Percentiles rank a stretch among this genome's conserved stretches.
These are phyloP conservation scores for Odontothrips loti DNA, from an alignment of 2,888 invertebrate species.

Conservation along the genomic window DNA sequence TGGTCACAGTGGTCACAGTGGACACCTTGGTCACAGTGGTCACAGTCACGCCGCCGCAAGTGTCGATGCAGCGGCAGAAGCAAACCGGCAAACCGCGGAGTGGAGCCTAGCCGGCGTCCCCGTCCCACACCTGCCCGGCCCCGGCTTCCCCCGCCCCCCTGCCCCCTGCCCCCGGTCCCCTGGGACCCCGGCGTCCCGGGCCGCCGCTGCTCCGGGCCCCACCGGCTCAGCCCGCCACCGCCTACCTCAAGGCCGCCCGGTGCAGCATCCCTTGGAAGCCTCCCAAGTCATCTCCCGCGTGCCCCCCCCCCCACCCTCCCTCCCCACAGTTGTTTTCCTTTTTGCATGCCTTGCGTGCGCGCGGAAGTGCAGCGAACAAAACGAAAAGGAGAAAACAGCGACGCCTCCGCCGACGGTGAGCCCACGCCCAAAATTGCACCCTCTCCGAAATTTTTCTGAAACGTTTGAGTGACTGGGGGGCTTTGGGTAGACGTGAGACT, in stretches of 20 bases:
- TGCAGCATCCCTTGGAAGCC: slow-evolving; percentile 16
- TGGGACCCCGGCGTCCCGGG: background rate
- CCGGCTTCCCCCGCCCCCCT: background rate
- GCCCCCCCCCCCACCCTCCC: background rate
- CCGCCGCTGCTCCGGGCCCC: background rate
- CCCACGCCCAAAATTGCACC: no score
- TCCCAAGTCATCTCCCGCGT: background rate
- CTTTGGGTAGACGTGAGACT: no score
- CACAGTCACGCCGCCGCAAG: no score
- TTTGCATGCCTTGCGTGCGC: no score
- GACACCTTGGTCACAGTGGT: no score
- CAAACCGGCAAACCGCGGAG: background rate
- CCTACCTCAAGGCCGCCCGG: background rate
- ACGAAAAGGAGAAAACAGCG: no score
- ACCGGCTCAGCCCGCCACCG: background rate
- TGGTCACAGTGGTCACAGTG: no score
- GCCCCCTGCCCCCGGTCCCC: background rate
- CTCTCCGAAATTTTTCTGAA: no score
- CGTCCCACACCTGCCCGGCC: background rate
- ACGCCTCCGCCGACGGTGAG: no score
- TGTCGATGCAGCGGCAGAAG: no score
- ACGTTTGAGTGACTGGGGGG: no score
- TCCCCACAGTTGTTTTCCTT: background rate
- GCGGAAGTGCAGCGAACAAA: no score
- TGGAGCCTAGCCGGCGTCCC: background rate